Evolutionary conservation across 2,888 invertebrate genomes (phyloP).

Genomic region (Bombyx huttoni): DNA sequence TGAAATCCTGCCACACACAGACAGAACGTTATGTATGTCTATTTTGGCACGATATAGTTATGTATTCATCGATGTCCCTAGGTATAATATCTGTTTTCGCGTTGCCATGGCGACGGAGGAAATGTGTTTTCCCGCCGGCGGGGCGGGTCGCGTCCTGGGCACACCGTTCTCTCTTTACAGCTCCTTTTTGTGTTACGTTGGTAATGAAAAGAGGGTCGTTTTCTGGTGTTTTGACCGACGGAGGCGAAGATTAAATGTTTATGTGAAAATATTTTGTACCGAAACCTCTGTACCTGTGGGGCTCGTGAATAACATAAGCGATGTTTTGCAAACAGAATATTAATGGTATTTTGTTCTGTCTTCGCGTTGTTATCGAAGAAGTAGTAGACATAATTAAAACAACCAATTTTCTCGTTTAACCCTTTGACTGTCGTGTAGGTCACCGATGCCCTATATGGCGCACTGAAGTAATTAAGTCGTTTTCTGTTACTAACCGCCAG

Average conservation of each 20-base stretch:
- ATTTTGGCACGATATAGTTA: constrained; percentile 20
- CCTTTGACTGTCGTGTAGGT: too few species aligned
- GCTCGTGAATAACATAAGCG: neutral
- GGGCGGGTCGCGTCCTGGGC: constrained; percentile 22
- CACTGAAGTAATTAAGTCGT: too few species aligned
- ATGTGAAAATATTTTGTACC: neutral
- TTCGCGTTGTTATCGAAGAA: too few species aligned
- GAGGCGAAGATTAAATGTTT: neutral
- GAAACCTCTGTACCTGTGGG: neutral
- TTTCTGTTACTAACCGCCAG: too few species aligned
- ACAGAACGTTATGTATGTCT: constrained; percentile 38
- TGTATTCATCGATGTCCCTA: constrained; percentile 22
- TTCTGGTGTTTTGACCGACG: neutral
- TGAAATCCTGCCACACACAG: constrained; percentile 55
- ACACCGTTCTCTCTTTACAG: constrained; percentile 22
- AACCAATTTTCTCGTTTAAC: too few species aligned
- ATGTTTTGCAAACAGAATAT: neutral
- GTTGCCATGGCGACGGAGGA: constrained; percentile 56
- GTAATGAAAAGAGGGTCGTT: constrained; percentile 16
- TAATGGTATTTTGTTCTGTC: neutral
- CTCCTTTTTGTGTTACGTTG: constrained; percentile 15
- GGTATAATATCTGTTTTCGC: constrained; percentile 54
- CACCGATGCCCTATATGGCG: too few species aligned
- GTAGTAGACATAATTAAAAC: too few species aligned
- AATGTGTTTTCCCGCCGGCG: constrained; percentile 43